phyloP scores from a whole-genome alignment of 2,113 vertebrate species.

The Percopsis transmontana region DNA sequence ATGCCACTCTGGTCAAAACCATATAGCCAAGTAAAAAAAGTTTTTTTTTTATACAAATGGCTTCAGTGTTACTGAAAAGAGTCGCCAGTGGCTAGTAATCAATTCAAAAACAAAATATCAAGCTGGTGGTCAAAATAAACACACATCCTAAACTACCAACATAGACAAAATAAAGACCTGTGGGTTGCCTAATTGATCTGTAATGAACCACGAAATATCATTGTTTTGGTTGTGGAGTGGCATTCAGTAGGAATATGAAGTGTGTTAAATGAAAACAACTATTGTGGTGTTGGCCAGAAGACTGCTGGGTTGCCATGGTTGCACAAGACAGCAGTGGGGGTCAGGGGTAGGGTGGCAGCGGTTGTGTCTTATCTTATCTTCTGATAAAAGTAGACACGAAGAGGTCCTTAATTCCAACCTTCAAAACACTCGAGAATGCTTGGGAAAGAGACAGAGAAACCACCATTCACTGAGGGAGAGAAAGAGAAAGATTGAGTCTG shows the following conservation, averaged over 20 bases:
- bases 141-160: conserved; percentile 64
- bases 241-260: conserved; percentile 77
- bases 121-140: conserved; percentile 9
- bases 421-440: neutral
- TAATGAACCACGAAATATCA: conserved; percentile 35
- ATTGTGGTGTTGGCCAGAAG: conserved; percentile 61
- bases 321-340: conserved; percentile 17
- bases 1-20: conserved; percentile 25
- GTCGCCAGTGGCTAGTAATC: neutral
- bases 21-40: conserved; percentile 46
- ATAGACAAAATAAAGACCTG: conserved; percentile 69
- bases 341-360: neutral
- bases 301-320: conserved; percentile 67
- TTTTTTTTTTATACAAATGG: conserved; percentile 53
- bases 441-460: neutral
- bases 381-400: conserved; percentile 22
- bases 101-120: conserved; percentile 51
- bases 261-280: neutral
- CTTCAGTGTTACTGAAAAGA: conserved; percentile 17
- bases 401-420: conserved; percentile 12
- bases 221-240: conserved; percentile 45
- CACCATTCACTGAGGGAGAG: neutral
- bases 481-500: neutral
- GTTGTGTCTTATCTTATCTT: conserved; percentile 22
- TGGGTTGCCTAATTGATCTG: conserved; percentile 55